Evolutionary conservation across 2,888 invertebrate species (phyloP).

Genomic region (Euphydryas editha): DNA sequence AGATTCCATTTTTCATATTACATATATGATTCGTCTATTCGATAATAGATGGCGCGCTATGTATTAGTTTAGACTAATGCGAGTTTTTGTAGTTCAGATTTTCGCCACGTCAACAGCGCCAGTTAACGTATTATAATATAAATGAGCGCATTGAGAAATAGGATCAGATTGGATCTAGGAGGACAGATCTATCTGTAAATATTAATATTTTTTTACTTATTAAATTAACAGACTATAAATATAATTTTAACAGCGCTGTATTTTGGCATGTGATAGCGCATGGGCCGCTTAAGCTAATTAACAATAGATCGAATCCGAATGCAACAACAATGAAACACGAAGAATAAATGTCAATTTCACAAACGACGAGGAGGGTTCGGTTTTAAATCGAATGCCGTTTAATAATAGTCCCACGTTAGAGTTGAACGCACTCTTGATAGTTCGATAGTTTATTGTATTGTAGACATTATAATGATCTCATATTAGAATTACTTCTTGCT

Average conservation of each 20-base stretch:
- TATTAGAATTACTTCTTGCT: constrained; percentile 41
- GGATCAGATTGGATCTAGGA: too few species aligned
- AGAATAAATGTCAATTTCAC: constrained; percentile 84
- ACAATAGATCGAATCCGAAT: constrained; percentile 81
- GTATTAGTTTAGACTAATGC: constrained; percentile 43
- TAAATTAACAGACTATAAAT: background rate
- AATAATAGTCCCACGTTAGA: constrained; percentile 80
- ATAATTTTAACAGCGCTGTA: constrained; percentile 16
- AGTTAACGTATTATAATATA: constrained; percentile 10
- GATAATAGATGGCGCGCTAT: constrained; percentile 70
- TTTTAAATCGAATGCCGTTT: constrained; percentile 83
- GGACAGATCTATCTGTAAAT: background rate
- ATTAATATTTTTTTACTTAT: background rate
- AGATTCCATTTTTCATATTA: background rate
- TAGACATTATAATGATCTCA: constrained; percentile 49
- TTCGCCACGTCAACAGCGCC: constrained; percentile 57
- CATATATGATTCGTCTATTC: constrained; percentile 60
- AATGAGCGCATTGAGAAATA: background rate
- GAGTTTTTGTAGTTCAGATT: constrained; percentile 54
- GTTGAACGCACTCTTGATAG: constrained; percentile 81
- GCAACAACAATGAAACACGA: constrained; percentile 83
- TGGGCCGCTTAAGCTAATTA: constrained; percentile 82
- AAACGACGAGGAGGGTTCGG: constrained; percentile 82
- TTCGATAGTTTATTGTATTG: constrained; percentile 72
- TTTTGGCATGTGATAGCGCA: constrained; percentile 65